A percentile compares a stretch with the other conserved stretches of the same genome.
Evolutionary conservation across 2,113 vertebrate genomes (phyloP).

Genomic region (Rhinoptilus africanus): DNA sequence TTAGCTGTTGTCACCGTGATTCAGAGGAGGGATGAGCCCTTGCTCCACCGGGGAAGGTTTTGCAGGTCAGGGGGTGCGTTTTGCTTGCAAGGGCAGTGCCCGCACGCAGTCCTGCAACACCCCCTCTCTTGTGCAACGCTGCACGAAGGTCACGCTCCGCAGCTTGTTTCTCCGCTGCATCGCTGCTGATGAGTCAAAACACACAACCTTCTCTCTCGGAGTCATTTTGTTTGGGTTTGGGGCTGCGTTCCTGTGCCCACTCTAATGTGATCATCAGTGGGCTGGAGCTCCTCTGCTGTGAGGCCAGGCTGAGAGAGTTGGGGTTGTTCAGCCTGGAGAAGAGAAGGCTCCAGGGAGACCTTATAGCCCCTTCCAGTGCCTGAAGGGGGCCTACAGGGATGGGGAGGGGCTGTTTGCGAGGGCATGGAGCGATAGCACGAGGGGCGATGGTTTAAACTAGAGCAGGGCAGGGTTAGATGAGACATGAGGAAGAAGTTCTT

Average conservation of each 20-base stretch:
- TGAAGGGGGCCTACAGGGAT: too few relatives aligned
- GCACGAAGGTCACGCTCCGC: neutral
- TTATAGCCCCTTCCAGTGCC: too few relatives aligned
- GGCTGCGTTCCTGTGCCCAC: neutral
- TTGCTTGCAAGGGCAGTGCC: neutral
- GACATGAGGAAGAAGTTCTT: too few relatives aligned
- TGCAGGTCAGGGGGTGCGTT: neutral
- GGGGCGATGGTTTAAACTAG: too few relatives aligned
- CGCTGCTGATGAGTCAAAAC: conserved; percentile 9
- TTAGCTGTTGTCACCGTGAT: neutral
- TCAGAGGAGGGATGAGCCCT: neutral
- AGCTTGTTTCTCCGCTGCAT: neutral
- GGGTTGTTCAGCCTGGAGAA: too few relatives aligned
- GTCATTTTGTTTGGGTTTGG: neutral
- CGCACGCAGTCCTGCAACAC: neutral
- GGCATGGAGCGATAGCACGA: too few relatives aligned
- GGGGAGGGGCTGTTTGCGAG: too few relatives aligned
- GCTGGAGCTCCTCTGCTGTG: too few relatives aligned
- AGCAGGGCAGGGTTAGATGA: too few relatives aligned
- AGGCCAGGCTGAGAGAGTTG: too few relatives aligned
- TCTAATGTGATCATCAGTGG: too few relatives aligned
- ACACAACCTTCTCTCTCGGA: neutral
- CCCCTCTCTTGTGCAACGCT: conserved; percentile 29
- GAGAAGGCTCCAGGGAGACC: too few relatives aligned
- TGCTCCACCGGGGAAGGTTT: neutral